phyloP scores from a whole-genome alignment of 2,797 vertebrate species.

The Neoniphon sammara region DNA sequence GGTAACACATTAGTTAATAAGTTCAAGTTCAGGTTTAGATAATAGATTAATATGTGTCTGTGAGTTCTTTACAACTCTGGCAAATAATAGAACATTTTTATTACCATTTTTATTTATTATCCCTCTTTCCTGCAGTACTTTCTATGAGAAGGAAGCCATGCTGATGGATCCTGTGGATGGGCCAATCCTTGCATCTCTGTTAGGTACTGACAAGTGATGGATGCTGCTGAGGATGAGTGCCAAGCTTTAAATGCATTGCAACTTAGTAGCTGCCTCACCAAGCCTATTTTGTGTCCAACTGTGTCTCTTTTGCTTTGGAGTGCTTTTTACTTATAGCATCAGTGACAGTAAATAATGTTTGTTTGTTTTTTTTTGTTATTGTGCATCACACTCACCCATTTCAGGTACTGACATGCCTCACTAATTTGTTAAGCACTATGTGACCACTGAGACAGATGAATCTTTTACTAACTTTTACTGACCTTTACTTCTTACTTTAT shows the following conservation, averaged over 20 bases:
- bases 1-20: conserved; percentile 76
- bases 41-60: neutral
- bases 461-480: neutral
- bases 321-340: too few relatives aligned
- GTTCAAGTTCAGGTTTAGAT: neutral
- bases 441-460: neutral
- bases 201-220: conserved; percentile 83
- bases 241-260: too few relatives aligned
- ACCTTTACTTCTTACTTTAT: too few relatives aligned
- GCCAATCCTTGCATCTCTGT: conserved; percentile 94
- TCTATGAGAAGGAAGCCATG: conserved; percentile 96
- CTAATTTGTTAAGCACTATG: neutral
- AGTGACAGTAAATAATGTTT: too few relatives aligned
- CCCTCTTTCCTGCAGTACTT: conserved; percentile 83
- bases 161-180: conserved; percentile 96
- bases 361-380: too few relatives aligned
- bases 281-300: too few relatives aligned
- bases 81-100: too few relatives aligned
- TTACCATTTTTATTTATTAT: neutral
- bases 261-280: too few relatives aligned
- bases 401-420: neutral
- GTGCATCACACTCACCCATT: too few relatives aligned
- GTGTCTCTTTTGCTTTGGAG: too few relatives aligned
- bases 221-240: too few relatives aligned
- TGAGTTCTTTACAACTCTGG: too few relatives aligned